Evolutionary conservation across 2,888 invertebrate species (phyloP).

Genomic region (Sicus ferrugineus): DNA sequence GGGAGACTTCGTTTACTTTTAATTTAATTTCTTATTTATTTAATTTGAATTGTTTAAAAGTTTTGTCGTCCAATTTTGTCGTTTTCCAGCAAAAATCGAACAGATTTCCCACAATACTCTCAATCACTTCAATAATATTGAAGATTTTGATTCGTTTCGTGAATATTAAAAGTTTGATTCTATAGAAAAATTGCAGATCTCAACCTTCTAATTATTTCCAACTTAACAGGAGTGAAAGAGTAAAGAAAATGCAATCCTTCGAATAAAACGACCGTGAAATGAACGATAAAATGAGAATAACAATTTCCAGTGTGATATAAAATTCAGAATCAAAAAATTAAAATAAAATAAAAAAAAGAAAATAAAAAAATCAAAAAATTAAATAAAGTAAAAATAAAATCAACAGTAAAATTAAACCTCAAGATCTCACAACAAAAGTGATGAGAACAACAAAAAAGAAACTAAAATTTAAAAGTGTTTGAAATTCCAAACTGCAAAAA

Average conservation of each 20-base stretch:
- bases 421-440: no score
- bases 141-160: no score
- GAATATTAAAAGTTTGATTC: no score
- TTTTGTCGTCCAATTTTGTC: not conserved
- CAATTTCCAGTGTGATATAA: not conserved
- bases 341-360: not conserved
- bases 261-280: not conserved
- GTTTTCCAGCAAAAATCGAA: no score
- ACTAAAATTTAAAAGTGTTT: no score
- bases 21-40: not conserved
- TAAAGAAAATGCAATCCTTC: not conserved
- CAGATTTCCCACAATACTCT: no score
- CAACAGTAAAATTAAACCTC: not conserved
- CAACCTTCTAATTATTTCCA: not conserved
- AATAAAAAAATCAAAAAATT: not conserved
- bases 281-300: no score
- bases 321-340: not conserved
- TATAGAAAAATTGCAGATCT: not conserved
- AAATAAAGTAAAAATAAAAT: not conserved
- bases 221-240: conserved; percentile 8
- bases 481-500: not conserved
- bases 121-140: no score
- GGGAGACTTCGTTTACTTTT: not conserved
- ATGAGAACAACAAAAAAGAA: no score
- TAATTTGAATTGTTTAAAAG: not conserved